Conservation (phyloP, 2,888 invertebrate genomes). For the Frankliniella fusca region DNA sequence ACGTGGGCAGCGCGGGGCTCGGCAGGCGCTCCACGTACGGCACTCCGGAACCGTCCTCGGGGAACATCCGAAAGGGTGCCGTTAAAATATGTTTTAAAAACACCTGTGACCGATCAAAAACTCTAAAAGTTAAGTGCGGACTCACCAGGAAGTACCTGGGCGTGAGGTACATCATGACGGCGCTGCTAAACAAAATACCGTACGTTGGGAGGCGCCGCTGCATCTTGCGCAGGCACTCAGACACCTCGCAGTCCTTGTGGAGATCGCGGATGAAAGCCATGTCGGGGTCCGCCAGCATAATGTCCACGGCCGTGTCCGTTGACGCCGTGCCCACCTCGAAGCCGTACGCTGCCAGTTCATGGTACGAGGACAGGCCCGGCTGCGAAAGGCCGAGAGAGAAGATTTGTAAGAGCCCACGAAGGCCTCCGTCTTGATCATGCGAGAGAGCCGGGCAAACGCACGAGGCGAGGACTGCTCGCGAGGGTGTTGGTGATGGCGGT, state of each 20-base stretch:
- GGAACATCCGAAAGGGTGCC: no score
- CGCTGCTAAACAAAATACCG: not conserved
- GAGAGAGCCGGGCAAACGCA: not conserved
- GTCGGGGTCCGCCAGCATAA: not conserved
- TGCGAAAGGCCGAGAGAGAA: not conserved
- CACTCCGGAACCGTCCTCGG: not conserved
- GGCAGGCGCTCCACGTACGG: not conserved
- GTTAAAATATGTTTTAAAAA: no score
- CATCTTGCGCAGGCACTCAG: not conserved
- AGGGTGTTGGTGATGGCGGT: slow-evolving; percentile 21
- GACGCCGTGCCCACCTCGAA: slow-evolving; percentile 14
- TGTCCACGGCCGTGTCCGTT: not conserved
- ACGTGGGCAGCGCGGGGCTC: not conserved
- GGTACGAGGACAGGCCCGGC: not conserved
- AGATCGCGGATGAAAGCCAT: not conserved
- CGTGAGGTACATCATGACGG: slow-evolving; percentile 6
- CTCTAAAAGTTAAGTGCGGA: not conserved
- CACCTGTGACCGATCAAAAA: no score
- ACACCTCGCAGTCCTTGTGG: not conserved
- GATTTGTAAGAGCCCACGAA: not conserved
- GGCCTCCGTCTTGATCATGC: not conserved
- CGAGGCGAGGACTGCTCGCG: not conserved
- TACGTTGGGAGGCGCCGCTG: not conserved
- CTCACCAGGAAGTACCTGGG: slow-evolving; percentile 2
- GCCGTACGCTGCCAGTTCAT: not conserved